A percentile compares a stretch with the other conserved stretches of the same genome.
Evolutionary conservation across 1,140 invertebrate species (phyloP).

Genomic region (Drosophila kanapiae): DNA sequence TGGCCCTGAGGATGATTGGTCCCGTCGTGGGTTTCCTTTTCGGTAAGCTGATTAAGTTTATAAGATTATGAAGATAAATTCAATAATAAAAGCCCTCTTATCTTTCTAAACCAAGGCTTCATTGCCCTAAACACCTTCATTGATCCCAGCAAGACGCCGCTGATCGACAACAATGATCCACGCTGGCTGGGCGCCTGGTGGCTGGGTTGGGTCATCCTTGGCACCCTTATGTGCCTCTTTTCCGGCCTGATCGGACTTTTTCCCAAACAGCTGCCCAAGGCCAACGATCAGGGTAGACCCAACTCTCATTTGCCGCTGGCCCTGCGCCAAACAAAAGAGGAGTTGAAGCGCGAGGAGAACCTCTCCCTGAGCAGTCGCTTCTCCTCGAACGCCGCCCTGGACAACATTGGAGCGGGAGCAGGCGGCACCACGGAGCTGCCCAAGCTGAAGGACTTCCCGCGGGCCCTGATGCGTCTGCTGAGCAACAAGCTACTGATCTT

Average conservation of each 20-base stretch:
- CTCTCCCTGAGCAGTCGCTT: slow-evolving; percentile 67
- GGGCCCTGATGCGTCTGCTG: slow-evolving; percentile 87
- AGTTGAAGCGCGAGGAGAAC: slow-evolving; percentile 72
- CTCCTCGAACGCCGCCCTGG: slow-evolving; percentile 71
- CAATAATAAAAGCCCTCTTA: neutral
- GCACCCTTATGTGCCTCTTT: slow-evolving; percentile 87
- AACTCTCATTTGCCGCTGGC: slow-evolving; percentile 78
- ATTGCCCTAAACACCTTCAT: slow-evolving; percentile 89
- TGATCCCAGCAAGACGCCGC: slow-evolving; percentile 88
- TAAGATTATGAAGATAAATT: neutral
- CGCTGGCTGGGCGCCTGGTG: slow-evolving; percentile 91
- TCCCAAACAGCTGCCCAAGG: slow-evolving; percentile 86
- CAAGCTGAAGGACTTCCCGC: slow-evolving; percentile 86
- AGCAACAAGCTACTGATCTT: slow-evolving; percentile 87
- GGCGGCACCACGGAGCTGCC: slow-evolving; percentile 66
- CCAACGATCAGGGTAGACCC: slow-evolving; percentile 34
- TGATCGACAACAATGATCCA: slow-evolving; percentile 88
- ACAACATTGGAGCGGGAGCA: slow-evolving; percentile 59
- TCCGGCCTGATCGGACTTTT: slow-evolving; percentile 88
- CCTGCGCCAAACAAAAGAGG: slow-evolving; percentile 66
- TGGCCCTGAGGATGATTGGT: slow-evolving; percentile 79
- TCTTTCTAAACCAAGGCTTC: slow-evolving; percentile 86
- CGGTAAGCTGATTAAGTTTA: slow-evolving; percentile 30
- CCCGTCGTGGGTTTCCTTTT: slow-evolving; percentile 81
- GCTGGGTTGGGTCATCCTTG: slow-evolving; percentile 89